Evolutionary conservation across 2,113 vertebrate genomes (phyloP).

Genomic region (Ivindomyrus marchei): DNA sequence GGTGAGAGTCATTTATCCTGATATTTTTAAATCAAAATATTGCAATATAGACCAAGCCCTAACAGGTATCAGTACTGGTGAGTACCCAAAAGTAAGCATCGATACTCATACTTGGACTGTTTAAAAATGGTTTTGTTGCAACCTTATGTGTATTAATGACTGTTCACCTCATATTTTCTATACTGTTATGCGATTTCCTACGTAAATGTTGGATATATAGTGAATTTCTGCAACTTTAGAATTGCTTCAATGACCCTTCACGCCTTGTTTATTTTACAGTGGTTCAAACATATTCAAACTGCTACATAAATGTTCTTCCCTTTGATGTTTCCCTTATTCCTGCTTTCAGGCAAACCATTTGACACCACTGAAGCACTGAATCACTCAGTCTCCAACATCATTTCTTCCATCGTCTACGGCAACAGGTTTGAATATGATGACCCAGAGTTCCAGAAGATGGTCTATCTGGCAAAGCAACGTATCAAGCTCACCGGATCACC

Average conservation of each 20-base stretch:
- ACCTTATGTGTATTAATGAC: background rate
- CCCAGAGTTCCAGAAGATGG: constrained; percentile 39
- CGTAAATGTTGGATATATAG: background rate
- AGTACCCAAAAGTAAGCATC: background rate
- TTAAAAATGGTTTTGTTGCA: background rate
- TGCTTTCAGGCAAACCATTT: constrained; percentile 48
- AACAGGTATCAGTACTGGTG: background rate
- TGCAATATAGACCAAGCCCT: background rate
- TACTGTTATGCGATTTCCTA: background rate
- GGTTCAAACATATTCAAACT: background rate
- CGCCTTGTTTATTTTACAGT: background rate
- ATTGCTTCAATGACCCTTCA: background rate
- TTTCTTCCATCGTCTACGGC: constrained; percentile 55
- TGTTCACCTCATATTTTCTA: background rate
- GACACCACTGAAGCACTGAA: constrained; percentile 38
- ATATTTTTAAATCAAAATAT: background rate
- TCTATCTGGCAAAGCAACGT: constrained; percentile 38
- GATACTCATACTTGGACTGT: background rate
- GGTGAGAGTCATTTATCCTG: background rate
- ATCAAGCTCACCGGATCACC: constrained; percentile 34
- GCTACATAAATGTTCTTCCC: background rate
- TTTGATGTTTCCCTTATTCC: background rate
- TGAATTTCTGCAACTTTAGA: background rate
- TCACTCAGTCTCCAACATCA: constrained; percentile 56
- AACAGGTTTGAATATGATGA: constrained; percentile 60